phyloP scores from a whole-genome alignment of 2,888 invertebrate species.

The Heliconius erato region DNA sequence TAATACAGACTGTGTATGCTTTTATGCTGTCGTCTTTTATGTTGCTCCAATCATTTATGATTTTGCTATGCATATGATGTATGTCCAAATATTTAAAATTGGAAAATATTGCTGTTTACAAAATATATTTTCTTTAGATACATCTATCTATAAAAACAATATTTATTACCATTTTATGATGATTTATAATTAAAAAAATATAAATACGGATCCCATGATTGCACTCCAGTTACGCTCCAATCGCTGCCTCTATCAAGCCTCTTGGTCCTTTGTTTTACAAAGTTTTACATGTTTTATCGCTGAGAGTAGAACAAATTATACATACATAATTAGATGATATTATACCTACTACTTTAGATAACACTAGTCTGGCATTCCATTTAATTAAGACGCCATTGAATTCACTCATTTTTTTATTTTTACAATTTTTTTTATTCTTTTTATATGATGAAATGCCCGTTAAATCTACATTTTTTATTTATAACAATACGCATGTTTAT shows the following conservation, averaged over 20 bases:
- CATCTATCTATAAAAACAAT: background rate
- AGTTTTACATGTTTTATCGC: slow-evolving; percentile 60
- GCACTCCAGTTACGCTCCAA: slow-evolving; percentile 64
- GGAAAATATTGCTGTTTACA: background rate
- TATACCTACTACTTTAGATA: slow-evolving; percentile 50
- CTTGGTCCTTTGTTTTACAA: slow-evolving; percentile 63
- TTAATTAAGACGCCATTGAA: slow-evolving; percentile 28
- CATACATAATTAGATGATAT: slow-evolving; percentile 54
- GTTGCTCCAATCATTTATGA: slow-evolving; percentile 6
- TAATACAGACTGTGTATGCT: background rate
- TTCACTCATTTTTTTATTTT: slow-evolving; percentile 12
- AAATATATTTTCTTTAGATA: background rate
- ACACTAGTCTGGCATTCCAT: slow-evolving; percentile 40
- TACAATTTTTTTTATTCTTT: background rate
- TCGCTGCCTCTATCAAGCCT: slow-evolving; percentile 71
- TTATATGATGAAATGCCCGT: background rate
- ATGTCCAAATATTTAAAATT: background rate
- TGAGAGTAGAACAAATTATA: slow-evolving; percentile 41
- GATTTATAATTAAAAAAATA: background rate
- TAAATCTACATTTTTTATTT: slow-evolving; percentile 2
- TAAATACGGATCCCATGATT: slow-evolving; percentile 64
- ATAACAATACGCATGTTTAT: slow-evolving; percentile 9
- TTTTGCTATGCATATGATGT: background rate
- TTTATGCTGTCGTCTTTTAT: background rate
- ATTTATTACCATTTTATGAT: background rate